Evolutionary conservation across 2,888 invertebrate genomes (phyloP), one percentile per base, ranked within the genome.

Genomic region (Morpho achilles): DNA sequence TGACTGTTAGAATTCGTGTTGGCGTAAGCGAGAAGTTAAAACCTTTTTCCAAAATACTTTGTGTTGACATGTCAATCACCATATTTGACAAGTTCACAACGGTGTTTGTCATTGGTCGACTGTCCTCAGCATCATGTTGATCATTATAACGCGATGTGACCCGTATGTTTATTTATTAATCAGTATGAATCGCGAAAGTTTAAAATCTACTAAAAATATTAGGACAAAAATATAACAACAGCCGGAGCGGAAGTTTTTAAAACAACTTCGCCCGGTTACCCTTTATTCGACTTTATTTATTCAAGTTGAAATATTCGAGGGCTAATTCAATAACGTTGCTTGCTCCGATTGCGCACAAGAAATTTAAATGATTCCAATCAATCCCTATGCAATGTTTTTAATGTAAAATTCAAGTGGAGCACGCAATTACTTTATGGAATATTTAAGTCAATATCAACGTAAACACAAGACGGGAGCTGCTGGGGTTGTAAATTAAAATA

Each of bases 281-380:
- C 73, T 73, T 77, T 74, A 70, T 76, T 75, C 66, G 69, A 76
- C 73, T 80, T 83, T 84, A 83, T 84, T 86, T 82, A 71, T 73
- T 71, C 71, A 73, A 73, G 71, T 74, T 75, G 75, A 84, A 86
- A 85, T 82, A 84, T 84, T 86, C 79, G 76, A 75, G 72, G 72
- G 75, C 75, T 87, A 87, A 87, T 82, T 80, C 78, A 82, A 86
- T 86, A 82, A 80, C 69, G 67, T 67, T 65, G 66, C 69, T 72
- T 72, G 76, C 72, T 77, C 77, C 81, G 80, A 82, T 81, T 83
- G 82, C 73, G 78, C 79, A 77, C 81, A 79, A 83, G 81, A 82
- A 83, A 86, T 87, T 86, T 80, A 87, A 89, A 87, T 76, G 72
- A 71, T 82, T 80, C 79, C 84, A 86, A 89, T 88, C 87, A 87